Base-by-base conservation (phyloP, 2,113 vertebrate species). In the Oncorhynchus keta region DNA sequence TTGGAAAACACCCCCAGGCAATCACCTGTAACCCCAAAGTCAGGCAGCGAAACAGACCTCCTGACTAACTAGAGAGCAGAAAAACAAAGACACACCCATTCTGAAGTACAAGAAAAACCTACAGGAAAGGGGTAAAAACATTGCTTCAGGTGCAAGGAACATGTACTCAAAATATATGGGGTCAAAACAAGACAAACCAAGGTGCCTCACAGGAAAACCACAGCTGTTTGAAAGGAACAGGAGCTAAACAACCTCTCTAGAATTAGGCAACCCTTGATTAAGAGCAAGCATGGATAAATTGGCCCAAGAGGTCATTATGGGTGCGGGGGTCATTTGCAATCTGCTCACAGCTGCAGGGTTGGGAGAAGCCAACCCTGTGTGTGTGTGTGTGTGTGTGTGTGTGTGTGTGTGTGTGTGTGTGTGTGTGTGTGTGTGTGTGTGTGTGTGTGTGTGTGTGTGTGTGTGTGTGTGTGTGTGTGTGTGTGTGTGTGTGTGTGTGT, bases 1-100 rank as follows among this genome's bases (percentile, higher is more conserved):
- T 90, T 88, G 84, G 87, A 74, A 85, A 62, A 74, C n/a, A 24
- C n/a, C 61, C 8, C 16, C 16, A 68, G 55, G 76, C 72, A 71
- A 62, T 76, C 77, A 81, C 65, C 75, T 77, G 75, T 72, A 75
- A 75, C 83, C 69, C 13, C 69, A 70, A 51, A 12, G 22, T 70
- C 22, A 24, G 22, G 12, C n/a, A 12, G 45, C 45, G 1, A 70
- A 22, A 13, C 11, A 67, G 24, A 16, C 62, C 48, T 49, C 24
- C 8, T 45, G 39, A 70, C 30, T 22, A 57, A 39, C 62, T 1
- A 20, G 16, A 66, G 57, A 79, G 18, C 51, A 55, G 16, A 55
- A 35, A 78, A 45, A 4, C 12, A 55, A 55, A 14, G 4, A 55
- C 12, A 16, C 14, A 4, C 16, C 51, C 16, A 55, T 55, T 9